A percentile compares a stretch with the other conserved stretches of the same genome.
Evolutionary conservation across 2,888 invertebrate species (phyloP).

Genomic region (Pharmacophagus antenor): DNA sequence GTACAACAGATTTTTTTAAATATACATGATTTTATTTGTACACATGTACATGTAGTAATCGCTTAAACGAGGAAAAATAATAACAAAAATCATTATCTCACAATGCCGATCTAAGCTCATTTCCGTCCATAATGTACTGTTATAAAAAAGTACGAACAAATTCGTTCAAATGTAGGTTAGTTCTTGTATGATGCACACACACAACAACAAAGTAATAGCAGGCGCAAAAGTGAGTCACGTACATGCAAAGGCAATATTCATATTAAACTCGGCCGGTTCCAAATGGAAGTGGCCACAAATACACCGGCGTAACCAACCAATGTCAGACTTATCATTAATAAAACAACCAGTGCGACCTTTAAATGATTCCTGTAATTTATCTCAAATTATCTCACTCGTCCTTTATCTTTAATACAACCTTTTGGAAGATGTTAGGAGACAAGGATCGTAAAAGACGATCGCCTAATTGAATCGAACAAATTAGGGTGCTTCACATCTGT

Average conservation of each 20-base stretch:
- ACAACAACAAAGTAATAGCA: conserved; percentile 20
- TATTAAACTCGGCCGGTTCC: conserved; percentile 27
- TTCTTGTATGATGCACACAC: conserved; percentile 21
- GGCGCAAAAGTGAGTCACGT: conserved; percentile 24
- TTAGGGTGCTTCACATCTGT: conserved; percentile 33
- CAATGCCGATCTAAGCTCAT: conserved; percentile 20
- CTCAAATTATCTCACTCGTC: conserved; percentile 11
- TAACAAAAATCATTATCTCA: conserved; percentile 20
- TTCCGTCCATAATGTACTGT: conserved; percentile 30
- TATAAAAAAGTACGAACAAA: conserved; percentile 26
- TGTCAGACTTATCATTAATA: conserved; percentile 16
- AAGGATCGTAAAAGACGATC: conserved; percentile 19
- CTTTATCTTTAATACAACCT: conserved; percentile 15
- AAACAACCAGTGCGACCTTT: conserved; percentile 14
- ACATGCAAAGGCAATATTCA: conserved; percentile 22
- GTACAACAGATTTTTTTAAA: not conserved
- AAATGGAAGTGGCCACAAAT: conserved; percentile 20
- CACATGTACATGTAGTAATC: no score
- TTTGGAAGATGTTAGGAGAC: conserved; percentile 15
- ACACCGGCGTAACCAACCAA: conserved; percentile 14
- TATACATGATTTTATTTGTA: not conserved
- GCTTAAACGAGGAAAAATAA: conserved; percentile 6
- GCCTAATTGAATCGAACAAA: conserved; percentile 27
- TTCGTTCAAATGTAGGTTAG: conserved; percentile 26
- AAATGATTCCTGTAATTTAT: conserved; percentile 12